phyloP scores from a whole-genome alignment of 2,888 invertebrate genomes.

The Mesorhabditis spiculigera region DNA sequence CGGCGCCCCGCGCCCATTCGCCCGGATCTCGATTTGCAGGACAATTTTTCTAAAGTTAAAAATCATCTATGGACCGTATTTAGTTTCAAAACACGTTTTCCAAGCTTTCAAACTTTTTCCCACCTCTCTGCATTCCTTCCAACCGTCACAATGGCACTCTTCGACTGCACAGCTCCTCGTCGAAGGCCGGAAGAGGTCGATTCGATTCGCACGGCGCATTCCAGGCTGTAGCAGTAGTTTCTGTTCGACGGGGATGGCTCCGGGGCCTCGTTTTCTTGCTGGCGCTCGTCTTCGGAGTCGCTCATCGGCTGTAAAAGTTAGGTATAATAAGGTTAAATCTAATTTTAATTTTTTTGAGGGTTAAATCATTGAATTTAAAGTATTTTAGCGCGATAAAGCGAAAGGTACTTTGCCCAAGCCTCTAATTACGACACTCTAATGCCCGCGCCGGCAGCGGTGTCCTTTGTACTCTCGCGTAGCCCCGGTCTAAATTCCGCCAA shows the following conservation, averaged over 20 bases:
- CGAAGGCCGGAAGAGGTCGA: conserved; percentile 21
- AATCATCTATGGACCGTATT: too few species aligned
- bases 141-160: conserved; percentile 33
- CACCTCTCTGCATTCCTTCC: conserved; percentile 35
- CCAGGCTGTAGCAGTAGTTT: conserved; percentile 35
- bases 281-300: neutral
- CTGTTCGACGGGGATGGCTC: conserved; percentile 31
- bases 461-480: too few species aligned
- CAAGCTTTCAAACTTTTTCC: neutral
- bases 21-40: conserved; percentile 27
- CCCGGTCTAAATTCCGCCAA: too few species aligned
- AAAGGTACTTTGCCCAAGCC: too few species aligned
- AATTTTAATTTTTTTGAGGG: neutral
- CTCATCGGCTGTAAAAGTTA: neutral
- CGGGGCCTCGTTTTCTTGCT: neutral
- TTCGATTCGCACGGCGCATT: conserved; percentile 31
- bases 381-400: too few species aligned
- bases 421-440: too few species aligned
- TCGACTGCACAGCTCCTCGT: conserved; percentile 26
- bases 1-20: conserved; percentile 17
- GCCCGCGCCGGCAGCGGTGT: too few species aligned
- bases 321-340: neutral
- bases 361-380: neutral
- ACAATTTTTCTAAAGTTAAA: conserved; percentile 28
- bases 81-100: neutral